Base-by-base conservation (phyloP, 2,113 vertebrate genomes). In the Malurus alboscapulatus region DNA sequence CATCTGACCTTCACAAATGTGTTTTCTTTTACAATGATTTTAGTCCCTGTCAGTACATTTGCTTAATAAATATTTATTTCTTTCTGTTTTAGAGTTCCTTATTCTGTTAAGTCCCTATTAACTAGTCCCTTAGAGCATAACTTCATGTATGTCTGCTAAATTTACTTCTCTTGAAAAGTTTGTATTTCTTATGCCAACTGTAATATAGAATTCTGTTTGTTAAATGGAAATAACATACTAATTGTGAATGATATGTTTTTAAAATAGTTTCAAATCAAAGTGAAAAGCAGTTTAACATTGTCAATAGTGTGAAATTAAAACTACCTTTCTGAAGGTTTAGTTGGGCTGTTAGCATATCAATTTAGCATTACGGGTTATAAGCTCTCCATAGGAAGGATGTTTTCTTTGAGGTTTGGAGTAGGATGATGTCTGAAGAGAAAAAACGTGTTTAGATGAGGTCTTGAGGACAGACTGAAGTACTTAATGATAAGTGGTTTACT, bases 1-100 rank as follows among this genome's bases (percentile, higher is more conserved):
- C 71, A 67, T 86, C 42, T 84, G 88, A 86, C 47, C 38, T 84
- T 88, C 82, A 93, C 21, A 74, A 63, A 74, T 63, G 14, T 90
- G 42, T 84, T 95, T 96, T 91, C 54, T 83, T 85, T 85, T 67
- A 74, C 16, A 27, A 3, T 74, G 6, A 51, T 67, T 90, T 90
- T 80, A 30, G 53, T 80, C 44, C 5, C 1, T 62, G 75, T 93
- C 26, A 77, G 32, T 83, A 58, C 1, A 6, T 88, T 96, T 92
- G 36, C 65, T 93, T 90, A 67, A 88, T 66, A 85, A 92, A 84
- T 93, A 85, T 14, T 59, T 87, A 36, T 89, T 90, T 95, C 34
- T 88, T 86, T 76, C 79, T 58, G 29, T 59, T 80, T 91, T 38
- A 30, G 47, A n/a, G n/a, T 74, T 91, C 14, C 1, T 82, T 79